Evolutionary conservation across 92 coral and sea anemone genomes (phyloP).

Genomic region (Zoanthus sansibaricus): DNA sequence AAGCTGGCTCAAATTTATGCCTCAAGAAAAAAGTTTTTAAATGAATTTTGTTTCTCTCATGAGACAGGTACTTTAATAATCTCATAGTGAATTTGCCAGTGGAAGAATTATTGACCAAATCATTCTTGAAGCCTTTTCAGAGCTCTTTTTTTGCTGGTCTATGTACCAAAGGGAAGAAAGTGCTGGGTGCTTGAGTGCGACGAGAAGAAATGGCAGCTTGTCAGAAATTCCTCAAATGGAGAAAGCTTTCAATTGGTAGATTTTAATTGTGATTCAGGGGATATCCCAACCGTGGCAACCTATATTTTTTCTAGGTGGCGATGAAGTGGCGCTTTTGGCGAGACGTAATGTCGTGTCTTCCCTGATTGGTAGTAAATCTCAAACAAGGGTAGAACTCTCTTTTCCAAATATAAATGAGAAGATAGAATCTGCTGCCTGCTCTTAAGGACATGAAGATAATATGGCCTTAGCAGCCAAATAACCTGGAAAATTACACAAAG

Average conservation of each 20-base stretch:
- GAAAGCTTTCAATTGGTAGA: conserved; percentile 8
- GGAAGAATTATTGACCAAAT: conserved; percentile 7
- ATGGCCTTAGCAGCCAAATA: conserved; percentile 33
- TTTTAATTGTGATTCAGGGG: conserved; percentile 31
- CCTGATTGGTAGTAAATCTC: conserved; percentile 45
- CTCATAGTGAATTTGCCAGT: conserved; percentile 7
- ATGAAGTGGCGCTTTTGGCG: conserved; percentile 32
- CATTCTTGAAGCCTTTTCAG: conserved; percentile 1
- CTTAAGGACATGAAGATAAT: conserved; percentile 50
- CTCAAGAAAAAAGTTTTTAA: no score
- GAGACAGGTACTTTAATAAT: neutral
- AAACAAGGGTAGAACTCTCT: conserved; percentile 29
- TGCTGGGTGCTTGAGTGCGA: conserved; percentile 2
- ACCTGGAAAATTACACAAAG: conserved; percentile 57
- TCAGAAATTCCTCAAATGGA: conserved; percentile 24
- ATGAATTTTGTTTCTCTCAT: neutral
- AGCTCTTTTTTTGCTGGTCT: conserved; percentile 8
- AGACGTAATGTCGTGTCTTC: conserved; percentile 41
- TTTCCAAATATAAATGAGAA: conserved; percentile 42
- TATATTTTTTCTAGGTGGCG: conserved; percentile 29
- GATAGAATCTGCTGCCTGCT: conserved; percentile 40
- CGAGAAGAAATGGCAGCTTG: conserved; percentile 29
- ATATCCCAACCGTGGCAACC: conserved; percentile 35
- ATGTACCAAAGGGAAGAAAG: conserved; percentile 1
- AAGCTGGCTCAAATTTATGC: no score